Evolutionary conservation across 2,113 vertebrate genomes (phyloP).

Genomic region (Cervus canadensis): DNA sequence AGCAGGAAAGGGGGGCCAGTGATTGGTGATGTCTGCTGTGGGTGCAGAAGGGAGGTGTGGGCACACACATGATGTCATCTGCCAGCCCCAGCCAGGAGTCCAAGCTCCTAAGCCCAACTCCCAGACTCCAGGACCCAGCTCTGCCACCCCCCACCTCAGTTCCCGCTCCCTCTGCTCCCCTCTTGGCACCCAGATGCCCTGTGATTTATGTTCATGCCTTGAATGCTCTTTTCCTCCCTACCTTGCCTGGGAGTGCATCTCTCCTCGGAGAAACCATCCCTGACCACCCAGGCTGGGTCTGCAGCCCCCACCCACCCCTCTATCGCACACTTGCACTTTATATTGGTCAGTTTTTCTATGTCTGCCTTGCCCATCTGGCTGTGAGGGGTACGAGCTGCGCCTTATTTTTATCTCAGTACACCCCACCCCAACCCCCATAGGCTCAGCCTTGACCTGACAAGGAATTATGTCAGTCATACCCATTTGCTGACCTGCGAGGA

Average conservation of each 20-base stretch:
- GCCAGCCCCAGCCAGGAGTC: neutral
- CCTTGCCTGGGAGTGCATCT: neutral
- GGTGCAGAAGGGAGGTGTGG: neutral
- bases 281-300: neutral
- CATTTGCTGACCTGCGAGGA: neutral
- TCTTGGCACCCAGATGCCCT: neutral
- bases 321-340: neutral
- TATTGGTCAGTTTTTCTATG: neutral
- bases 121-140: neutral
- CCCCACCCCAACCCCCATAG: accelerated
- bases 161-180: neutral
- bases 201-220: neutral
- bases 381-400: neutral
- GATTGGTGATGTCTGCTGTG: neutral
- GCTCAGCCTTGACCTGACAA: neutral
- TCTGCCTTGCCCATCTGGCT: neutral
- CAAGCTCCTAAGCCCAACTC: neutral
- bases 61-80: accelerated
- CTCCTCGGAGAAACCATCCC: neutral
- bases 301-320: neutral
- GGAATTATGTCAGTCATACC: neutral
- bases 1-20: neutral
- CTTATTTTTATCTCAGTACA: neutral
- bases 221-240: neutral
- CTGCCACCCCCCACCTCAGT: neutral